A percentile compares a stretch with the other conserved stretches of the same genome.
Conservation (phyloP, 2,888 invertebrate species). For the Operophtera brumata region DNA sequence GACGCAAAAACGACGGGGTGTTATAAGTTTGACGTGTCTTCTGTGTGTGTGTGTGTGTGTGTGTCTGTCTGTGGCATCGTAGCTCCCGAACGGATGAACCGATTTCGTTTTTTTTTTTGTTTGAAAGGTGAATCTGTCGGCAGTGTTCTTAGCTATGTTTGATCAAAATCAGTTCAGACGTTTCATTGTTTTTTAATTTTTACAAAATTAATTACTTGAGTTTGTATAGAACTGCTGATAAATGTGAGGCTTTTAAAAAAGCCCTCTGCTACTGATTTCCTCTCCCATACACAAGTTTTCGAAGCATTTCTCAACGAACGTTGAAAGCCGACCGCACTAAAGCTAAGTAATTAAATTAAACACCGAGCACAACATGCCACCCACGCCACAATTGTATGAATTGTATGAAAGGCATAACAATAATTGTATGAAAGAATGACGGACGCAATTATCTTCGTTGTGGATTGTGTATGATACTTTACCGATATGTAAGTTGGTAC, state of each 20-base stretch:
- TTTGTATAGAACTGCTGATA: no score
- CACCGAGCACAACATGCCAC: slow-evolving; percentile 12
- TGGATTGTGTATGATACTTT: not conserved
- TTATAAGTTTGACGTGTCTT: no score
- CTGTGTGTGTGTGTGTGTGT: no score
- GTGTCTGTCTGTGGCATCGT: no score
- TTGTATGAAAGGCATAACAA: not conserved
- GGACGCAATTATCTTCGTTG: slow-evolving; percentile 13
- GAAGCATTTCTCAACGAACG: not conserved
- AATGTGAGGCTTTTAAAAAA: not conserved
- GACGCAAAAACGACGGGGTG: no score
- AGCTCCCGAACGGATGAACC: no score
- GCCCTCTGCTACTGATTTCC: not conserved
- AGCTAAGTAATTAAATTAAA: slow-evolving; percentile 13
- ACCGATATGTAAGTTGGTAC: not conserved
- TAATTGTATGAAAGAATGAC: slow-evolving; percentile 15
- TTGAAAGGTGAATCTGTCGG: no score
- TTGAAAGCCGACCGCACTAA: not conserved
- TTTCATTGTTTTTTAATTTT: no score
- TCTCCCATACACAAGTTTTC: not conserved
- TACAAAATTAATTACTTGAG: no score
- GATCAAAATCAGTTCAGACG: no score
- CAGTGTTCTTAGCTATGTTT: no score
- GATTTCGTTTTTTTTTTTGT: no score
- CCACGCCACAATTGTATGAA: slow-evolving; percentile 6